Evolutionary conservation across 1,140 invertebrate genomes (phyloP).

Genomic region (Antheraea pernyi): DNA sequence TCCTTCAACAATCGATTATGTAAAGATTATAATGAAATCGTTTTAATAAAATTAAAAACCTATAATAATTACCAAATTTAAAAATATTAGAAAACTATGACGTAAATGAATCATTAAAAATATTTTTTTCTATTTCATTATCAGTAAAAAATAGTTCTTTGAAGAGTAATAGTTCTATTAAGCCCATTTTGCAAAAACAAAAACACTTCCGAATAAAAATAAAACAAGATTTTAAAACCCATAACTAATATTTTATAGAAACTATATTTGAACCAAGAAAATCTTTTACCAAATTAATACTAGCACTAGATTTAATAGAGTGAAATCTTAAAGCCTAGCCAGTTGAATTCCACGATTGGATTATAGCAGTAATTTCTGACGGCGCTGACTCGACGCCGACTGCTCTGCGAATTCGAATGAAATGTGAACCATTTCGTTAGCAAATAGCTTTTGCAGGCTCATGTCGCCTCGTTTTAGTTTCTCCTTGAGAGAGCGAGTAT

Average conservation of each 20-base stretch:
- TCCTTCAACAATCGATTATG: too few relatives aligned
- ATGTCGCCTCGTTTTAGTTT: conserved; percentile 22
- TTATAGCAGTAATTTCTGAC: conserved; percentile 24
- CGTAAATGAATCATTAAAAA: too few relatives aligned
- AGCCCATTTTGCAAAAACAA: too few relatives aligned
- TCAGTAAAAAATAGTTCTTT: too few relatives aligned
- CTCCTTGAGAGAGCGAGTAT: not conserved
- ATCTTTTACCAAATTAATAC: not conserved
- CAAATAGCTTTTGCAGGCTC: conserved; percentile 29
- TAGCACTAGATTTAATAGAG: conserved; percentile 10
- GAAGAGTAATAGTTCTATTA: too few relatives aligned
- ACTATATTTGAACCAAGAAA: not conserved
- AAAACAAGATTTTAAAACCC: too few relatives aligned
- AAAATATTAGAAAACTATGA: too few relatives aligned
- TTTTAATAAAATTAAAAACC: too few relatives aligned
- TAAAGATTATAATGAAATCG: too few relatives aligned
- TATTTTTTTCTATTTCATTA: too few relatives aligned
- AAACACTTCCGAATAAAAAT: too few relatives aligned
- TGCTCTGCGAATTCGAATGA: conserved; percentile 39
- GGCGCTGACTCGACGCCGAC: conserved; percentile 20
- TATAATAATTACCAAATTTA: too few relatives aligned
- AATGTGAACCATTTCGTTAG: conserved; percentile 39
- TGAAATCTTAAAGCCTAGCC: not conserved
- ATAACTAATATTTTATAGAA: not conserved
- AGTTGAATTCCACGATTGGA: conserved; percentile 20